A percentile compares a stretch with the other conserved stretches of the same genome.
These are phyloP conservation scores for Elmis aenea DNA, from an alignment of 2,888 invertebrate genomes.

Conservation along the genomic window DNA sequence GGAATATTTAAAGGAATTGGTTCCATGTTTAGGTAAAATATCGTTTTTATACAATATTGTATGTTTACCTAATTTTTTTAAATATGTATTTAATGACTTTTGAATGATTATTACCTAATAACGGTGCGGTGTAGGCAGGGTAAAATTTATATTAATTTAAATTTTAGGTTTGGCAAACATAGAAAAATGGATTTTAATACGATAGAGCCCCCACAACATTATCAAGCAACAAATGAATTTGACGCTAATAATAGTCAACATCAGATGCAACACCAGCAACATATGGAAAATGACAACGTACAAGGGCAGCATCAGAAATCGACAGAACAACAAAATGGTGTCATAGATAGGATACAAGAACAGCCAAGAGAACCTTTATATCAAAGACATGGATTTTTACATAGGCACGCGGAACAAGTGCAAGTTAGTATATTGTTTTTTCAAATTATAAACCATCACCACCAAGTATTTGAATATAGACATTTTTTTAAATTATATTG, in stretches of 20 bases:
- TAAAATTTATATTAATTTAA: neutral
- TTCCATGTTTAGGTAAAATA: slow-evolving; percentile 68
- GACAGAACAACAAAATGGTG: slow-evolving; percentile 17
- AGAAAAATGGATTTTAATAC: slow-evolving; percentile 50
- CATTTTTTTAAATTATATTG: slow-evolving; percentile 2
- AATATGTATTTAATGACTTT: no score
- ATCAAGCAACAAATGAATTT: slow-evolving; percentile 39
- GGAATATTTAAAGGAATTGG: slow-evolving; percentile 75
- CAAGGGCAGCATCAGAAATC: slow-evolving; percentile 41
- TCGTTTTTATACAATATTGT: neutral
- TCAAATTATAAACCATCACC: no score
- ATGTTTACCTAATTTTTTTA: no score
- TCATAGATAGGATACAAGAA: slow-evolving; percentile 13
- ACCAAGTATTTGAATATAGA: no score
- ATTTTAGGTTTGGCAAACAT: slow-evolving; percentile 60
- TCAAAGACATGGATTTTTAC: slow-evolving; percentile 42
- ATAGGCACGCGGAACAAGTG: slow-evolving; percentile 44
- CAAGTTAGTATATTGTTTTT: slow-evolving; percentile 30
- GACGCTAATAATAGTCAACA: slow-evolving; percentile 41
- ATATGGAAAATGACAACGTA: slow-evolving; percentile 34
- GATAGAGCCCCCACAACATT: slow-evolving; percentile 32
- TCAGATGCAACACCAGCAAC: slow-evolving; percentile 1
- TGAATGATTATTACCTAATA: no score
- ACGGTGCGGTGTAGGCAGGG: no score
- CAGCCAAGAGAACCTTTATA: slow-evolving; percentile 36